Evolutionary conservation across 1,140 invertebrate genomes (phyloP).

Genomic region (Cataglyphis hispanica): DNA sequence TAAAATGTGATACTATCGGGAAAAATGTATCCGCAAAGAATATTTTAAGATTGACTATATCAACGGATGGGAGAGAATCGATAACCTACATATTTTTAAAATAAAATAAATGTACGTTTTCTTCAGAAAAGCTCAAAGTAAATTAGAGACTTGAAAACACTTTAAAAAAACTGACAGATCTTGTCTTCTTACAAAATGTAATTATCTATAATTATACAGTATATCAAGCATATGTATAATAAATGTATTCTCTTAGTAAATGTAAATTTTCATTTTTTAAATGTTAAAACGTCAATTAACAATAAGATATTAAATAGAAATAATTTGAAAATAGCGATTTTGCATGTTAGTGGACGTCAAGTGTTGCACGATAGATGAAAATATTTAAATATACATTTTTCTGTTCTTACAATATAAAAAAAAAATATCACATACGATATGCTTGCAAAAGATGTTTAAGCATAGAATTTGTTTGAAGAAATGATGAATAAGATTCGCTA

Average conservation of each 20-base stretch:
- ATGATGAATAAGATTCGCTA: background rate
- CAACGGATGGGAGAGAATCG: background rate
- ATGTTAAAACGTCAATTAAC: background rate
- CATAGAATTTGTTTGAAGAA: background rate
- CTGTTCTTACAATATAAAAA: background rate
- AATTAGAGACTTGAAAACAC: background rate
- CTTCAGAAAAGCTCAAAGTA: background rate
- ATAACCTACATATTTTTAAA: slow-evolving; percentile 17
- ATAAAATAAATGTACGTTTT: background rate
- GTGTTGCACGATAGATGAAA: background rate
- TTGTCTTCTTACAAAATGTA: background rate
- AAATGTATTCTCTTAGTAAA: background rate
- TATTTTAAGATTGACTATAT: slow-evolving; percentile 18
- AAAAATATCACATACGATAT: background rate
- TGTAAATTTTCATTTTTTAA: background rate
- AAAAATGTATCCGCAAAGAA: slow-evolving; percentile 31
- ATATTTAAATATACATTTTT: background rate
- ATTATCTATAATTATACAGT: no score
- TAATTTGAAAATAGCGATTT: background rate
- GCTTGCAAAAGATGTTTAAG: background rate
- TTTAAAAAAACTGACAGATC: background rate
- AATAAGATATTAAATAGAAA: background rate
- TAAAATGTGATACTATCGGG: slow-evolving; percentile 36
- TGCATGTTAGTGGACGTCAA: background rate
- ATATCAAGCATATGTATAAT: background rate